Base-by-base conservation (phyloP, 2,888 invertebrate genomes). In the Dryocosmus kuriphilus region DNA sequence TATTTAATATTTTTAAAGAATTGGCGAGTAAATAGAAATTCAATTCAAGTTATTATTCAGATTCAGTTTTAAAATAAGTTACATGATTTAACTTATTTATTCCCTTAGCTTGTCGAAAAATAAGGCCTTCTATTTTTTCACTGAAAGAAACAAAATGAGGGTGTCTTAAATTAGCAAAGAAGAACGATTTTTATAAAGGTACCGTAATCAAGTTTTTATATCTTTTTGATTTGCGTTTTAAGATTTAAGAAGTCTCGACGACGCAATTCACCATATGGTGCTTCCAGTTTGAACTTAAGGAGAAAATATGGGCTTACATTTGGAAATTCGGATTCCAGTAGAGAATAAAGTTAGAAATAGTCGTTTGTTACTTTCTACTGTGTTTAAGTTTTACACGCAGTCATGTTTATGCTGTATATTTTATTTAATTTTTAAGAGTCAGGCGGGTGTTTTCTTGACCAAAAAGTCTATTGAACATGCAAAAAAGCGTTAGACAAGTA, bases 331-430 rank as follows among this genome's bases (percentile, higher is more conserved):
- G 24, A 46, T 71, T 51, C 30, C 51, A 71, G 5, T 71, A 27
- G 46, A 30, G 16, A 16, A 16, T 41, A 65, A 65, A 24, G 22
- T 65, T 38, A 71, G 9, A 27, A 19, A 27, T 9, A 41, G 11
- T 41, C 16, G n/a, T 71, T 71, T 71, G n/a, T 71, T 32, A 51
- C 19, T 51, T 71, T 71, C 4, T n/a, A 71, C 11, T 41, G 24
- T 22, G 38, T 65, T 65, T 65, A 57, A 11, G 38, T 65, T 63
- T 65, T 65, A 38, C 24, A 24, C 41, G 41, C 24, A 51, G 71
- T 71, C 71, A 71, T 27, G 5, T 71, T 51, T 24, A 19, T 71
- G 71, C 27, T 51, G 71, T 46, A 27, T 27, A 57, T 71, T 71
- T 71, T 51, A 65, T 65, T 65, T 41, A 65, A 6, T 38, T 38